These are phyloP conservation scores for Centropus bengalensis DNA, from an alignment of 2,113 vertebrate species.

Conservation along the genomic window DNA sequence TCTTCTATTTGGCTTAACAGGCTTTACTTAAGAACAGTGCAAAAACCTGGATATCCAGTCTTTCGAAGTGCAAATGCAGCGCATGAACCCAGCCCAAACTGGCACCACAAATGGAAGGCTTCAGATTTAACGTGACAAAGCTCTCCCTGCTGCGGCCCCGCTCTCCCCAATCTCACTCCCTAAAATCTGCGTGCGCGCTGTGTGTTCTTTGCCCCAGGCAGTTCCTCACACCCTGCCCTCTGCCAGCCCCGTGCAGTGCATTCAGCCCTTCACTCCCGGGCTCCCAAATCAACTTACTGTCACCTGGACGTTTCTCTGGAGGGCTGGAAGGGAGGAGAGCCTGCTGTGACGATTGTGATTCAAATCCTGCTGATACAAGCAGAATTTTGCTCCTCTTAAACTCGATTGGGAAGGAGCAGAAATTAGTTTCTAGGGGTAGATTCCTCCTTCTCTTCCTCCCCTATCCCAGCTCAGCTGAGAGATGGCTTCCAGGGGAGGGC, in stretches of 20 bases:
- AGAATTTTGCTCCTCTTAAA: not conserved
- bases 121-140: not conserved
- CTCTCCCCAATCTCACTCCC: not conserved
- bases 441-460: not conserved
- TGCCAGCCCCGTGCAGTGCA: not conserved
- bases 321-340: not conserved
- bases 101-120: not conserved
- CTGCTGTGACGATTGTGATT: not conserved
- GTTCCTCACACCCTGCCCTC: not conserved
- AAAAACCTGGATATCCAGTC: not conserved
- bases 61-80: not conserved
- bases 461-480: not conserved
- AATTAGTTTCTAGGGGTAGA: not conserved
- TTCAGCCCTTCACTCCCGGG: not conserved
- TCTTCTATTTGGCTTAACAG: not conserved
- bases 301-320: not conserved
- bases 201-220: not conserved
- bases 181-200: accelerated
- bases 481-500: not conserved
- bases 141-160: not conserved
- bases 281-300: not conserved
- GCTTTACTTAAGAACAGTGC: not conserved
- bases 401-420: not conserved
- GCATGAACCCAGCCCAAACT: not conserved
- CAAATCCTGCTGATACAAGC: not conserved